A percentile compares a stretch with the other conserved stretches of the same genome.
These are phyloP conservation scores for Protobothrops mucrosquamatus DNA, from an alignment of 2,113 vertebrate genomes.

Conservation along the genomic window DNA sequence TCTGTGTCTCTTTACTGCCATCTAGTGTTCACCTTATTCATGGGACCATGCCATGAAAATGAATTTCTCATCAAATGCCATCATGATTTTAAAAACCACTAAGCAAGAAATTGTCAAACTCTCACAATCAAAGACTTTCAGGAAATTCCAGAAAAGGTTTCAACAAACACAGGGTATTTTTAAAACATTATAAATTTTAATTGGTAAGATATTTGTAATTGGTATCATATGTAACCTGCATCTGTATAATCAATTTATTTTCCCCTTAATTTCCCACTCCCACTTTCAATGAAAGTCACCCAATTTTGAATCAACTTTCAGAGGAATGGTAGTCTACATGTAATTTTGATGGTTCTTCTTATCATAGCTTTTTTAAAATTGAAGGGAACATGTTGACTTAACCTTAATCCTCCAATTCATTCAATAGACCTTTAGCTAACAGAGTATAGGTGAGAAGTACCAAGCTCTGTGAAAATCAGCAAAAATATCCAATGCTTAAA, in stretches of 20 bases:
- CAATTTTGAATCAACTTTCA: neutral
- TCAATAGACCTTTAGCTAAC: neutral
- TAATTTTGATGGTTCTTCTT: neutral
- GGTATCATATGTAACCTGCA: neutral
- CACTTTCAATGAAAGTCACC: neutral
- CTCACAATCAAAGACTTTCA: neutral
- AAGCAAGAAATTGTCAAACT: neutral
- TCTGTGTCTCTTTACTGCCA: neutral
- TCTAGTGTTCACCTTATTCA: neutral
- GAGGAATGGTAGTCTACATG: neutral
- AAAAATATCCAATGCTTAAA: neutral
- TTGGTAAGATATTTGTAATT: neutral
- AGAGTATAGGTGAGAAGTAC: neutral
- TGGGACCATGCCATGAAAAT: neutral
- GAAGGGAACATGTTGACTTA: neutral
- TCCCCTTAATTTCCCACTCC: neutral
- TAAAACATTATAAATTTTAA: neutral
- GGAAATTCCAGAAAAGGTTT: neutral
- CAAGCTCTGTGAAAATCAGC: neutral
- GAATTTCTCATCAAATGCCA: neutral
- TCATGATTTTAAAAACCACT: neutral
- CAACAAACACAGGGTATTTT: neutral
- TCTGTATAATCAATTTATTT: neutral
- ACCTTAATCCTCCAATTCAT: neutral
- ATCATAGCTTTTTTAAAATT: neutral